These are phyloP conservation scores for Mionectes olivaceus DNA, from an alignment of 2,797 vertebrate species.

Conservation along the genomic window DNA sequence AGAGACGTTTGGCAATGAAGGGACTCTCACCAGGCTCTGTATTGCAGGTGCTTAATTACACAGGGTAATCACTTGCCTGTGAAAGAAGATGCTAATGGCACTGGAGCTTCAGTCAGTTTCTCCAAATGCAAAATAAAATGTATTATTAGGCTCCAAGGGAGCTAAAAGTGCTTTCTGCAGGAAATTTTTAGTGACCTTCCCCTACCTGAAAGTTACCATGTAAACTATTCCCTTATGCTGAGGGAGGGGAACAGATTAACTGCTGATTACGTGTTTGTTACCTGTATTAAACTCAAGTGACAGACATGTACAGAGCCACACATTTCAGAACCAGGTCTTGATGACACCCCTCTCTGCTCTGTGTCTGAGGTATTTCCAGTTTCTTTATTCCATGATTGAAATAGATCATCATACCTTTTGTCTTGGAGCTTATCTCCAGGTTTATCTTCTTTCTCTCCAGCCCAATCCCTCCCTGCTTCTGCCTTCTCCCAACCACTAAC, in stretches of 20 bases:
- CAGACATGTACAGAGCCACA: neutral
- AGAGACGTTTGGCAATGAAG: neutral
- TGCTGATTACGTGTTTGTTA: neutral
- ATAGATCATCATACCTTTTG: neutral
- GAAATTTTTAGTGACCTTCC: neutral
- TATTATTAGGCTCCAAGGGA: neutral
- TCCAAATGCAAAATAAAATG: constrained; percentile 24
- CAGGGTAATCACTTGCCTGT: constrained; percentile 2
- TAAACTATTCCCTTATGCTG: neutral
- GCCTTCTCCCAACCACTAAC: neutral
- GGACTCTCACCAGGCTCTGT: neutral
- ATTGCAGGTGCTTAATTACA: constrained; percentile 33
- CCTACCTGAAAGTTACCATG: neutral
- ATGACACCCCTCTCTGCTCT: neutral
- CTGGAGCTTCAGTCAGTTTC: neutral
- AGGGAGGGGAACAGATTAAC: neutral
- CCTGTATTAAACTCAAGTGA: neutral
- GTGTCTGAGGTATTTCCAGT: neutral
- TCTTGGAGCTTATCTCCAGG: neutral
- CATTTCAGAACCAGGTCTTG: neutral
- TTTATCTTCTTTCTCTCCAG: neutral
- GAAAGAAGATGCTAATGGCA: neutral
- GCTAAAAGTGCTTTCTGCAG: neutral
- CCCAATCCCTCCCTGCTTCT: fast-evolving
- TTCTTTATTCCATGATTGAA: neutral